A percentile compares a stretch with the other conserved stretches of the same genome.
These are phyloP conservation scores for Andrena cerasifolii DNA, from an alignment of 1,140 invertebrate genomes.

Conservation along the genomic window DNA sequence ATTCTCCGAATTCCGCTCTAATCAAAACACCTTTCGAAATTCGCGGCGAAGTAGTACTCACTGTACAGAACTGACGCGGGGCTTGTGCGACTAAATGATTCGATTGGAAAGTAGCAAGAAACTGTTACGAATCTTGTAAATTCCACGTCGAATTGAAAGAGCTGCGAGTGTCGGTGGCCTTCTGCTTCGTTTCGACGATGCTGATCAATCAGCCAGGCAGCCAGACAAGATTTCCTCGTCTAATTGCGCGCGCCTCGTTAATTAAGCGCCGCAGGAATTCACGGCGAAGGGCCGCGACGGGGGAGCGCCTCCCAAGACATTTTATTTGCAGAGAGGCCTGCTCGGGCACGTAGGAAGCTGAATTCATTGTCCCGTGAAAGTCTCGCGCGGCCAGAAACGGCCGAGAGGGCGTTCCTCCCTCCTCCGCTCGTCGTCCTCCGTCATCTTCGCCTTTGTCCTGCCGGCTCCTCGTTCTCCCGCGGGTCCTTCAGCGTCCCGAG, in stretches of 20 bases:
- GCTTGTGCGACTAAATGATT: too few relatives aligned
- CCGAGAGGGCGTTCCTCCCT: conserved; percentile 10
- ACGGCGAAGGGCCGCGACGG: not conserved
- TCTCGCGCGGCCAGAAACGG: conserved; percentile 34
- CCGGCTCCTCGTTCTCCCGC: conserved; percentile 3
- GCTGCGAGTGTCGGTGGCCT: too few relatives aligned
- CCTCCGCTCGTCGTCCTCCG: not conserved
- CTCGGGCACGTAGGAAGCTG: conserved; percentile 41
- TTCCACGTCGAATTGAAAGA: too few relatives aligned
- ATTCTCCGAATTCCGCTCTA: not conserved
- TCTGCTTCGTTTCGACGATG: conserved; percentile 5
- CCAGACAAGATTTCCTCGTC: not conserved
- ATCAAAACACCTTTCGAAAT: too few relatives aligned
- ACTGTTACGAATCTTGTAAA: too few relatives aligned
- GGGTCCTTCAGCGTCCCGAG: conserved; percentile 31
- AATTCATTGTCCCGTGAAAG: conserved; percentile 59
- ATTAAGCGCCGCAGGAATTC: conserved; percentile 42
- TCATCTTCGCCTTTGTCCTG: conserved; percentile 52
- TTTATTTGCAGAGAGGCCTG: conserved; percentile 46
- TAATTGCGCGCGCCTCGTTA: conserved; percentile 39
- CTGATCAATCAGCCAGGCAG: conserved; percentile 29
- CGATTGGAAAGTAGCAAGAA: too few relatives aligned
- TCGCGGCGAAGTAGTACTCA: too few relatives aligned
- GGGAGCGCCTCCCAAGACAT: conserved; percentile 39
- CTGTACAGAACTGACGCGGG: too few relatives aligned